Base-by-base conservation (phyloP, 2,888 invertebrate species). In the Drosophila merina region DNA sequence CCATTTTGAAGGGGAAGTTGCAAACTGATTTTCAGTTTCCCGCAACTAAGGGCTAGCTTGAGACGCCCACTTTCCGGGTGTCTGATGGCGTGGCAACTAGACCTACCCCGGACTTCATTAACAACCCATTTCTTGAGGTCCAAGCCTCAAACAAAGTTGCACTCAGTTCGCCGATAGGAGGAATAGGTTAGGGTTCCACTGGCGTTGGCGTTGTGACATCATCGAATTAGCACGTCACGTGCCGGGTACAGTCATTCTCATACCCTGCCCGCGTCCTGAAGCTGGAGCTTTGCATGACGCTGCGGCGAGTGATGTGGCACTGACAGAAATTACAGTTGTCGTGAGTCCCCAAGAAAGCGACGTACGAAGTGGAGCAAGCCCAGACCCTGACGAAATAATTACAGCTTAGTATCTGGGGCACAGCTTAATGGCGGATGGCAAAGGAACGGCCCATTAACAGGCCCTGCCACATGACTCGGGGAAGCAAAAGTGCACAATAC, bases 241-340 rank as follows among this genome's bases (percentile, higher is more conserved):
- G 66, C 36, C 14, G 48, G 30, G 47, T 48, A 66, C 58, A 51
- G 40, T 68, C 33, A 9, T 20, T 8, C 44, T 42, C 44, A 4
- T 25, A 1, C 6, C 40, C 57, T 10, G 28, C 14, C 40, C 10
- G 42, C n/a, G 4, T 57, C 38, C 38, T 30, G 26, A 4, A 48
- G 14, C 33, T 28, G 9, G 8, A 8, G 40, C 7, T 42, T 60
- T 38, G 55, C 59, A 60, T 60, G 47, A 38, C 59, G 47, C 36
- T 45, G 47, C 10, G 28, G n/a, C 28, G 44, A 38, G 48, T 66
- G 67, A 68, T 68, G 75, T 64, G 76, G 64, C 77, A 68, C 62
- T 76, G 81, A 77, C 82, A 72, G 73, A 79, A 84, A 82, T 79
- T 82, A 76, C 78, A 82, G 79, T 67, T 83, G 72, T 51, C 66